phyloP scores from a whole-genome alignment of 2,113 vertebrate genomes.

The Cnemophilus loriae region DNA sequence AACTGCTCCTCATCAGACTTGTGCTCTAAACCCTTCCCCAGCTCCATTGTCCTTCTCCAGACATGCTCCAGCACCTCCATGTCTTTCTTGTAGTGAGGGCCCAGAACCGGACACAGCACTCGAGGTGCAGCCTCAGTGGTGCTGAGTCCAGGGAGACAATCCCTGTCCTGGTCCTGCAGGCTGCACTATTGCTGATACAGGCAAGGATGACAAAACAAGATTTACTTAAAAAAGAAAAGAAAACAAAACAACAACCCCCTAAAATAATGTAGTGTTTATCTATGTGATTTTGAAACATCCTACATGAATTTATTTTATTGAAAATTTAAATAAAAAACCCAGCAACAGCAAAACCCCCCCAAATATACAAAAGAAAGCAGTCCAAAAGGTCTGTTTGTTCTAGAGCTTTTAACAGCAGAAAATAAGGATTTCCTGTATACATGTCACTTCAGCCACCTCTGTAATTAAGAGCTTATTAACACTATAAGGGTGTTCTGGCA shows the following conservation, averaged over 20 bases:
- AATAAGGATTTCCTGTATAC: background rate
- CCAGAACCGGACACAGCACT: background rate
- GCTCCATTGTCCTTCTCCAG: rapidly evolving
- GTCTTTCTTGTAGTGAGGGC: background rate
- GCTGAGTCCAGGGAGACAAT: background rate
- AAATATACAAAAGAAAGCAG: background rate
- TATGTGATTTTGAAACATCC: background rate
- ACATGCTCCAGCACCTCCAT: background rate
- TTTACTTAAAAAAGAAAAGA: background rate
- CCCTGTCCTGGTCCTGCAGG: background rate
- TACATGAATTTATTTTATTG: background rate
- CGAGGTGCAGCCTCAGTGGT: background rate
- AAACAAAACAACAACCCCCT: rapidly evolving
- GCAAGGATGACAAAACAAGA: background rate
- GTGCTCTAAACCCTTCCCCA: background rate
- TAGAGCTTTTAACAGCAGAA: background rate
- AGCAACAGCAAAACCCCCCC: rapidly evolving
- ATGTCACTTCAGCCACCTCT: background rate
- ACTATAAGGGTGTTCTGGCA: background rate
- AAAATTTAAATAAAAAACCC: background rate
- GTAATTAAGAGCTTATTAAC: background rate
- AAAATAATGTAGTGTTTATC: background rate
- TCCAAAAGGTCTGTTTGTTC: background rate
- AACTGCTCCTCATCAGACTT: background rate
- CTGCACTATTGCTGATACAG: background rate